A percentile compares a stretch with the other conserved stretches of the same genome.
These are phyloP conservation scores for Plutomurus gul DNA, from an alignment of 1,140 invertebrate genomes.

Conservation along the genomic window DNA sequence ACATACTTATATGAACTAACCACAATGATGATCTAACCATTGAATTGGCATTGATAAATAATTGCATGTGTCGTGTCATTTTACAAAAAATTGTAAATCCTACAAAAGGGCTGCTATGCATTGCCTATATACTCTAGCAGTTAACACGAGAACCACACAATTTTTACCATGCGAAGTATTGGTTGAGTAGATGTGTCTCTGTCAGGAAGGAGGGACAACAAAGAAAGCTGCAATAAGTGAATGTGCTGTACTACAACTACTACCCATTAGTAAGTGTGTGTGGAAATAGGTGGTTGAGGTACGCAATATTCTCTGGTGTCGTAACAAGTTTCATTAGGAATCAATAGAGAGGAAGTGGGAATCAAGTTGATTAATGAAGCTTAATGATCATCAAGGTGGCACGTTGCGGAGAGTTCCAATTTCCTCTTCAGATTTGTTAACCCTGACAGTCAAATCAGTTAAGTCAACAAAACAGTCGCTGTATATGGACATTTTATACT, in stretches of 20 bases:
- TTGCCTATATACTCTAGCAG: not conserved
- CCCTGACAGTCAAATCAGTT: constrained; percentile 26
- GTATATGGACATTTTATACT: too few relatives aligned
- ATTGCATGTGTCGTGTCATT: constrained; percentile 26
- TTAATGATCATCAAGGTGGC: constrained; percentile 40
- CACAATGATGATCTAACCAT: too few relatives aligned
- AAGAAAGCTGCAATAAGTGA: not conserved
- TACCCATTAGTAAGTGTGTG: not conserved
- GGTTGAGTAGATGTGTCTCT: too few relatives aligned
- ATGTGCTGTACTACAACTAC: not conserved
- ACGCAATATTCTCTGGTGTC: not conserved
- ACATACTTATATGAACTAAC: too few relatives aligned
- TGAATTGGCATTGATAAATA: constrained; percentile 25
- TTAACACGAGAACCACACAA: not conserved
- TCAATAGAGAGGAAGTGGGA: constrained; percentile 41
- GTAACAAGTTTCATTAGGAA: constrained; percentile 29
- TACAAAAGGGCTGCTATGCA: not conserved
- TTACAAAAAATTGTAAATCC: constrained; percentile 26
- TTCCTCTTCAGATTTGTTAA: constrained; percentile 43
- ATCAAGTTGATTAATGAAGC: constrained; percentile 46
- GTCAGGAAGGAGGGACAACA: constrained; percentile 15
- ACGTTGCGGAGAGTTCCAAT: constrained; percentile 34
- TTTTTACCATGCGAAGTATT: too few relatives aligned
- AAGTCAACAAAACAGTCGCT: too few relatives aligned
- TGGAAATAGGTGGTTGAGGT: not conserved